Percentiles rank a stretch among this genome's conserved stretches.
Conservation (phyloP, 2,113 vertebrate species). For the Collichthys lucidus region DNA sequence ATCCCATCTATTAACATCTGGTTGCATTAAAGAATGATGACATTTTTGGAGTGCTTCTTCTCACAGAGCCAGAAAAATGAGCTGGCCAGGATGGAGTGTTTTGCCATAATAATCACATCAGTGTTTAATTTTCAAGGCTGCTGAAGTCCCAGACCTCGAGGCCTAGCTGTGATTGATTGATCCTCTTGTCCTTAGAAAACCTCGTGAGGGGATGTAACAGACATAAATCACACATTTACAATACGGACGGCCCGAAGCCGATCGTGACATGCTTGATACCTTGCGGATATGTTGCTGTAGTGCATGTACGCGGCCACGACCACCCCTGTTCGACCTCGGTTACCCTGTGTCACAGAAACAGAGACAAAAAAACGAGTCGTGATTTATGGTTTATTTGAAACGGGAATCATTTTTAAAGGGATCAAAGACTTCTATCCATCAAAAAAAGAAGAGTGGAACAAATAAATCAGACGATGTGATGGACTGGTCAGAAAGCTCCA, state of each 20-base stretch:
- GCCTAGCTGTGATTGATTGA: conserved; percentile 26
- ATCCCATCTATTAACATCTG: conserved; percentile 67
- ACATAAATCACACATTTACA: not conserved
- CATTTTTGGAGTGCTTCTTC: conserved; percentile 27
- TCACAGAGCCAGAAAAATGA: conserved; percentile 53
- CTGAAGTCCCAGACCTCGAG: conserved; percentile 15
- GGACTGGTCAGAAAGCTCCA: not conserved
- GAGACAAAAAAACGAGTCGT: not conserved
- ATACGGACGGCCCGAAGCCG: not conserved
- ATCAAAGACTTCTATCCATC: conserved; percentile 5
- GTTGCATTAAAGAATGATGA: conserved; percentile 54
- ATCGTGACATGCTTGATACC: conserved; percentile 80
- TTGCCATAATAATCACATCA: conserved; percentile 60
- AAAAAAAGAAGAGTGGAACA: not conserved
- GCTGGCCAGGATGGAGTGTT: conserved; percentile 34
- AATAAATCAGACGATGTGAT: conserved; percentile 13
- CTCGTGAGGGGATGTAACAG: not conserved
- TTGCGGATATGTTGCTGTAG: conserved; percentile 98
- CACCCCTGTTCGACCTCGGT: conserved; percentile 92
- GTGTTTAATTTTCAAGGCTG: conserved; percentile 47
- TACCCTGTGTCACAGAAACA: conserved; percentile 85
- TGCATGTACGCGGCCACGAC: conserved; percentile 98
- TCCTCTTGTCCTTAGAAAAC: conserved; percentile 45
- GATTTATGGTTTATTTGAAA: conserved; percentile 17
- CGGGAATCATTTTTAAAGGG: conserved; percentile 12